Percentiles rank a stretch among this genome's conserved stretches.
phyloP scores from a whole-genome alignment of 2,888 invertebrate genomes.

The Opisthograptis luteolata region DNA sequence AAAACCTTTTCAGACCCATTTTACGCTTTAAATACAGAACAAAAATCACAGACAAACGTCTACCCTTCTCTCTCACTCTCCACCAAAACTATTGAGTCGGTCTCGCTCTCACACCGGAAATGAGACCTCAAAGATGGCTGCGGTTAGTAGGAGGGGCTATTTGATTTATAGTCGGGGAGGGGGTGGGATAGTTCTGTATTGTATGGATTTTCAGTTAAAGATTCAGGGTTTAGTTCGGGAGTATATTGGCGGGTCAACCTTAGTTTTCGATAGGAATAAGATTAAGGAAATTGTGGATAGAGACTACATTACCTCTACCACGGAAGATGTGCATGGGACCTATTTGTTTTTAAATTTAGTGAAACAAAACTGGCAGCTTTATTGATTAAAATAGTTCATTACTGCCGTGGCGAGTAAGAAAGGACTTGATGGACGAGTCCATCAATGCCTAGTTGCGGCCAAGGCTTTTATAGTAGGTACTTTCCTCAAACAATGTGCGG shows the following conservation, averaged over 20 bases:
- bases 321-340: no score
- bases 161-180: slow-evolving; percentile 70
- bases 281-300: not conserved
- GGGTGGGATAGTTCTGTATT: slow-evolving; percentile 43
- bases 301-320: no score
- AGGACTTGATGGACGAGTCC: no score
- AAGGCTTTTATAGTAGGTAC: no score
- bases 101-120: slow-evolving; percentile 67
- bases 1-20: slow-evolving; percentile 4
- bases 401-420: no score
- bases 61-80: slow-evolving; percentile 42
- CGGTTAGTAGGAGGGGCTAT: slow-evolving; percentile 78
- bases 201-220: slow-evolving; percentile 42
- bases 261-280: slow-evolving; percentile 10
- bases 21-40: slow-evolving; percentile 29
- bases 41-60: slow-evolving; percentile 50
- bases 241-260: slow-evolving; percentile 28
- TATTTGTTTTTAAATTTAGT: no score
- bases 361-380: no score
- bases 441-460: no score
- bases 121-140: slow-evolving; percentile 83
- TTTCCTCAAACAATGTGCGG: no score
- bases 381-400: no score
- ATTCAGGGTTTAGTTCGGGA: slow-evolving; percentile 32
- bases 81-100: slow-evolving; percentile 45